Conservation (phyloP, 2,888 invertebrate species). For the Mimas tiliae region DNA sequence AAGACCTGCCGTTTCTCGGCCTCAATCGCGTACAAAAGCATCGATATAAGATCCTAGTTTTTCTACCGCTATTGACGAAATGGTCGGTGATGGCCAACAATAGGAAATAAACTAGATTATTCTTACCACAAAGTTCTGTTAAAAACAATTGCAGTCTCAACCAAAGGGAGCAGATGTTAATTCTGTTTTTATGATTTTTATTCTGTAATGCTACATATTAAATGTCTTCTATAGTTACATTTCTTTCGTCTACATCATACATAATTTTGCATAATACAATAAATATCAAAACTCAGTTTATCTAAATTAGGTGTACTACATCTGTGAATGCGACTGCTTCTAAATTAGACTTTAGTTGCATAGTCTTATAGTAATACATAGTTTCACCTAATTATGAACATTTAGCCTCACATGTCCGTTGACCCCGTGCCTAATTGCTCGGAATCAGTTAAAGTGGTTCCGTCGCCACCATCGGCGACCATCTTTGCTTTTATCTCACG, state of each 20-base stretch:
- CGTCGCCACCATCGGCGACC: slow-evolving; percentile 34
- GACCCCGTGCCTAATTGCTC: slow-evolving; percentile 53
- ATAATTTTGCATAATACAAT: background rate
- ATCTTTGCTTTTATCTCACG: slow-evolving; percentile 36
- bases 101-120: slow-evolving; percentile 12
- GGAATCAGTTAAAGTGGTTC: slow-evolving; percentile 55
- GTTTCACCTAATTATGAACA: slow-evolving; percentile 34
- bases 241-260: background rate
- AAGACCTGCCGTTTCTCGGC: background rate
- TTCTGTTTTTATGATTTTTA: background rate
- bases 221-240: background rate
- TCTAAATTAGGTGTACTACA: background rate
- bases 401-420: slow-evolving; percentile 48
- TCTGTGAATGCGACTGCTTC: background rate
- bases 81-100: background rate
- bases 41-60: background rate
- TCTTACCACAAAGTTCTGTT: background rate
- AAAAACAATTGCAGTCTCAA: slow-evolving; percentile 19
- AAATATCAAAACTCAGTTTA: background rate
- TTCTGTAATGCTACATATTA: background rate
- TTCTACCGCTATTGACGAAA: slow-evolving; percentile 2
- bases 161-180: background rate
- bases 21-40: background rate
- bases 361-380: background rate
- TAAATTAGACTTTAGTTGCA: background rate